phyloP scores from a whole-genome alignment of 1,140 invertebrate species.

The Drosophila sucinea region DNA sequence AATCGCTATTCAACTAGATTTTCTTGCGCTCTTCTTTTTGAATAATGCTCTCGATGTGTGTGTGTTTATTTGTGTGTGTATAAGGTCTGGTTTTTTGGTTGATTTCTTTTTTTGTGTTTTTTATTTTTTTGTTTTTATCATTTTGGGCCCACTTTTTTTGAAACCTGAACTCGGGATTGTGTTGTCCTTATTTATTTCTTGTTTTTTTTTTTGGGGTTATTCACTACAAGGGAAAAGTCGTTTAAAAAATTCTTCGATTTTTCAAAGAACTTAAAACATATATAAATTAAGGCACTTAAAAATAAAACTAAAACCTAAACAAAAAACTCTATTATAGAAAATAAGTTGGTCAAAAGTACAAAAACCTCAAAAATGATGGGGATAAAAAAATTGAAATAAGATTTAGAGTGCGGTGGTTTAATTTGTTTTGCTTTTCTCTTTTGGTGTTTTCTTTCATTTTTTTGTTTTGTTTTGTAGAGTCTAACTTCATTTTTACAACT shows the following conservation, averaged over 20 bases:
- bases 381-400: constrained; percentile 55
- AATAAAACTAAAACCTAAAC: constrained; percentile 47
- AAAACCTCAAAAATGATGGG: constrained; percentile 5
- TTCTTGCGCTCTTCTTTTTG: constrained; percentile 46
- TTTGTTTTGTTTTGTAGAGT: constrained; percentile 41
- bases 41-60: constrained; percentile 71
- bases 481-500: constrained; percentile 50
- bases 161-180: constrained; percentile 62
- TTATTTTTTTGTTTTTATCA: constrained; percentile 52
- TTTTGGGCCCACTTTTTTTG: constrained; percentile 69
- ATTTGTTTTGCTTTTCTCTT: constrained; percentile 29
- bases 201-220: not conserved
- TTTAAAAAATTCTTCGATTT: constrained; percentile 48
- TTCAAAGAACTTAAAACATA: constrained; percentile 47
- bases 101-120: constrained; percentile 34
- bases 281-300: constrained; percentile 80
- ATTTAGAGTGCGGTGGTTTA: constrained; percentile 72
- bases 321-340: constrained; percentile 55
- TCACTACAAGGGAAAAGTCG: constrained; percentile 53
- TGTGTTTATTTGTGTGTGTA: constrained; percentile 34
- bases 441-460: constrained; percentile 24
- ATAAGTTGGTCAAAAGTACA: constrained; percentile 19
- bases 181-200: not conserved
- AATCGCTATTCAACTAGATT: constrained; percentile 61
- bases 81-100: constrained; percentile 31